Base-by-base conservation (phyloP, 2,797 vertebrate species). In the Pitangus sulphuratus region DNA sequence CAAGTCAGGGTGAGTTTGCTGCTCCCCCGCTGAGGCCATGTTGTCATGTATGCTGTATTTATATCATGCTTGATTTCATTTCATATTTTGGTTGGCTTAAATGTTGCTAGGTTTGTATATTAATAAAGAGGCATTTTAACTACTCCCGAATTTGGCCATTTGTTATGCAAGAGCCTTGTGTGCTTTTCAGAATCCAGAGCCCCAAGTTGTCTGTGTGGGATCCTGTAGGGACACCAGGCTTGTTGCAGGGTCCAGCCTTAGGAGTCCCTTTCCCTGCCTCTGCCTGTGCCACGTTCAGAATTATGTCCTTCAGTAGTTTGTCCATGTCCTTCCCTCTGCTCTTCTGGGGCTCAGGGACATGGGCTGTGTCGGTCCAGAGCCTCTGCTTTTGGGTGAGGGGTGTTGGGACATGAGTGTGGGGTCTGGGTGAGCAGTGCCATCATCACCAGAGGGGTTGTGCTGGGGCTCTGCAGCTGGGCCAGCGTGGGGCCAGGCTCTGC, bases 101-200 rank as follows among this genome's bases (percentile, higher is more conserved):
- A 35, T 56, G 86, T 95, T 82, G 84, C 88, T 94, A 65, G 95
- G 88, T 95, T 96, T 97, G 86, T 95, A 95, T 84, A 84, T 96
- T 92, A 97, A 97, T 97, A 97, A 96, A 97, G 84, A 95, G 60
- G 58, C n/a, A 5, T 95, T 97, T 97, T 96, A 95, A 92, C 88
- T 95, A 94, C 40, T 70, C 48, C 40, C 0, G 47, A 28, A 45
- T 37, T 44, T 31, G 82, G 25, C 8, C 0, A 0, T 84, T 62
- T 87, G 75, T 89, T 84, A 19, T 1, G 1, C n/a, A 12, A 68
- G 58, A 69, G 28, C 50, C 17, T 53, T 2, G 6, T 35, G 66
- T 26, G 39, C 45, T 30, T 51, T 24, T 42, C 24, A 26, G 39
- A 42, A 79, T 56, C 69, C 53, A 40, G 11, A 28, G 0, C 1